Evolutionary conservation across 2,113 vertebrate species (phyloP).

Genomic region (Garra rufa): DNA sequence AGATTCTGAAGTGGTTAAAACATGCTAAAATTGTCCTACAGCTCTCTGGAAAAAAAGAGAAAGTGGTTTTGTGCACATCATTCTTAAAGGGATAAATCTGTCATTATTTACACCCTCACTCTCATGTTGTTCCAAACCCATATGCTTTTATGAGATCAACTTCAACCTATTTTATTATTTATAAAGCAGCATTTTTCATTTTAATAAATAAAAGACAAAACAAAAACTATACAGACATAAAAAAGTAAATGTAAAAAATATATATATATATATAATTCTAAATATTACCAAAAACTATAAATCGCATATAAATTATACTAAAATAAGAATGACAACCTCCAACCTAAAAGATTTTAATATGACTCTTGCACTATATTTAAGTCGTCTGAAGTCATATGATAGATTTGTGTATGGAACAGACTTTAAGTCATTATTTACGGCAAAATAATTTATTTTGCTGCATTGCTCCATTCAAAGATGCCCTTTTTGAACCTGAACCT

Average conservation of each 20-base stretch:
- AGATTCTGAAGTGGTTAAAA: neutral
- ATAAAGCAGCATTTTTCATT: no score
- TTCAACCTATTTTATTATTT: no score
- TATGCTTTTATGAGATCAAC: neutral
- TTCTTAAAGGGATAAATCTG: neutral
- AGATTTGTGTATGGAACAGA: neutral
- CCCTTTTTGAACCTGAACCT: neutral
- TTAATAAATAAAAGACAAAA: no score
- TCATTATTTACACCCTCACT: neutral
- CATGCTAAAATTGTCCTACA: neutral
- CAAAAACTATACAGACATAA: no score
- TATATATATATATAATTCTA: neutral
- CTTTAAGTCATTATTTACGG: neutral
- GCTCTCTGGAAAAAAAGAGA: neutral
- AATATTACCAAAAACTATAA: neutral
- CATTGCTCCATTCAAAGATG: neutral
- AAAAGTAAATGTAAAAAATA: no score
- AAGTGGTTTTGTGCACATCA: neutral
- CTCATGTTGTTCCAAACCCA: neutral
- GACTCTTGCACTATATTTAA: no score
- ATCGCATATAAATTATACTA: neutral
- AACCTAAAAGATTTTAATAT: no score
- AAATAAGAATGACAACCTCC: neutral
- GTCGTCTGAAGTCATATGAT: neutral
- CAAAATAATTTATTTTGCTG: neutral